These are phyloP conservation scores for Drosophila eugracilis DNA, from an alignment of 1,140 invertebrate species.

Conservation along the genomic window DNA sequence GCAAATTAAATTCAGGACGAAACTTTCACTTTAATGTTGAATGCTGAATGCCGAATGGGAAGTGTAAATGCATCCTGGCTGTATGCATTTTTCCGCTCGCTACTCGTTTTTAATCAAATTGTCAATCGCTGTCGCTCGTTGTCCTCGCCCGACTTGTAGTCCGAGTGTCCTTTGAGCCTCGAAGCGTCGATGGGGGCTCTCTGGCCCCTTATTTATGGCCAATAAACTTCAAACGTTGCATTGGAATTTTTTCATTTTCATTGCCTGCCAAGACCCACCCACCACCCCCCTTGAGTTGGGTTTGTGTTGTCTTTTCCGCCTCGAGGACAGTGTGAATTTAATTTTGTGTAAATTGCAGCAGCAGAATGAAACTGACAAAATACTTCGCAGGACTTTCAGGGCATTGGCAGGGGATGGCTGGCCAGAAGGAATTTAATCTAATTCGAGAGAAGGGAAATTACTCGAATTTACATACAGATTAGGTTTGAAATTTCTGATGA, in stretches of 20 bases:
- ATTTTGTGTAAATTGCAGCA: slow-evolving; percentile 80
- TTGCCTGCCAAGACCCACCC: slow-evolving; percentile 30
- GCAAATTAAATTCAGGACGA: slow-evolving; percentile 54
- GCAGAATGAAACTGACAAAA: slow-evolving; percentile 47
- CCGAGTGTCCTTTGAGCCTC: slow-evolving; percentile 43
- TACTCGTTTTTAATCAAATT: slow-evolving; percentile 80
- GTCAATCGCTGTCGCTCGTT: slow-evolving; percentile 75
- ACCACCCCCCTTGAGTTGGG: neutral
- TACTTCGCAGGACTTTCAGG: slow-evolving; percentile 24
- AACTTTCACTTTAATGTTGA: slow-evolving; percentile 71
- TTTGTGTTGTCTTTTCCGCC: slow-evolving; percentile 6
- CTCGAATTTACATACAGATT: slow-evolving; percentile 57
- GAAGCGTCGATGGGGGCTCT: slow-evolving; percentile 6
- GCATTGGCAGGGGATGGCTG: slow-evolving; percentile 2
- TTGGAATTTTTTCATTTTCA: slow-evolving; percentile 82
- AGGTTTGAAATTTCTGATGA: slow-evolving; percentile 14
- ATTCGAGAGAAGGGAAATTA: slow-evolving; percentile 42
- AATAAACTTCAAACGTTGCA: slow-evolving; percentile 83
- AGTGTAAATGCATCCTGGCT: slow-evolving; percentile 48
- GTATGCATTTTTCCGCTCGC: slow-evolving; percentile 56
- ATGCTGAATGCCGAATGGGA: too few species aligned
- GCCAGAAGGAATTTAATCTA: slow-evolving; percentile 55
- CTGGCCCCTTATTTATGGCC: slow-evolving; percentile 78
- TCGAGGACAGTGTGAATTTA: slow-evolving; percentile 78
- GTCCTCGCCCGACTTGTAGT: slow-evolving; percentile 36